phyloP scores from a whole-genome alignment of 2,113 vertebrate species.

The Elephantulus edwardii region DNA sequence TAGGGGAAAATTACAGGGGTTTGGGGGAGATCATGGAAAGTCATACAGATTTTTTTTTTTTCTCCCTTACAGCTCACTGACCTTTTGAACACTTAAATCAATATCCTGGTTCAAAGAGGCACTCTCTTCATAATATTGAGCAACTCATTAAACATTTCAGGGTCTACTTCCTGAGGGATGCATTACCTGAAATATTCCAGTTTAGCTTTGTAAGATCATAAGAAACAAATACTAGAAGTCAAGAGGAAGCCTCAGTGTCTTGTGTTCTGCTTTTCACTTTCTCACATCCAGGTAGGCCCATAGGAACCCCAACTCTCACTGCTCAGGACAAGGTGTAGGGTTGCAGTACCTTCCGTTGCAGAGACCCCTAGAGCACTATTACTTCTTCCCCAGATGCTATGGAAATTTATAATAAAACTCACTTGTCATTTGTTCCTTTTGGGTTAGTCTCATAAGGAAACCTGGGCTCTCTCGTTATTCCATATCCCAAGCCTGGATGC shows the following conservation, averaged over 20 bases:
- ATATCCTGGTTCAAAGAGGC: neutral
- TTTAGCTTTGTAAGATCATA: neutral
- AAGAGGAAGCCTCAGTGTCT: neutral
- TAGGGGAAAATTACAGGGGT: slow-evolving; percentile 17
- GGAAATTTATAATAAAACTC: neutral
- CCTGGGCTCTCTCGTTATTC: neutral
- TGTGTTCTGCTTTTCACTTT: no score
- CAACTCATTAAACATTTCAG: neutral
- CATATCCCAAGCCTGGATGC: neutral
- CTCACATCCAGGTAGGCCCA: neutral
- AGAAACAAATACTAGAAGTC: neutral
- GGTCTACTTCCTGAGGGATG: neutral
- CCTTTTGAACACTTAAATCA: neutral
- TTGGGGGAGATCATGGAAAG: neutral
- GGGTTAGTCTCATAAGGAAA: neutral
- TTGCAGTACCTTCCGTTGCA: neutral
- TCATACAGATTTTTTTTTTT: neutral
- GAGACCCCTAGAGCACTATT: neutral
- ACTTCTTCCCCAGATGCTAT: neutral
- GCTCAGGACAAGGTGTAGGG: neutral
- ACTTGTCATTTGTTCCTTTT: slow-evolving; percentile 1
- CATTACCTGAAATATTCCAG: neutral
- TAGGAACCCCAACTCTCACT: neutral
- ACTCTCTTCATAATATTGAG: neutral
- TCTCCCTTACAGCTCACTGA: neutral